A percentile compares a stretch with the other conserved stretches of the same genome.
Evolutionary conservation across 1,140 invertebrate species (phyloP).

Genomic region (Caenorhabditis latens): DNA sequence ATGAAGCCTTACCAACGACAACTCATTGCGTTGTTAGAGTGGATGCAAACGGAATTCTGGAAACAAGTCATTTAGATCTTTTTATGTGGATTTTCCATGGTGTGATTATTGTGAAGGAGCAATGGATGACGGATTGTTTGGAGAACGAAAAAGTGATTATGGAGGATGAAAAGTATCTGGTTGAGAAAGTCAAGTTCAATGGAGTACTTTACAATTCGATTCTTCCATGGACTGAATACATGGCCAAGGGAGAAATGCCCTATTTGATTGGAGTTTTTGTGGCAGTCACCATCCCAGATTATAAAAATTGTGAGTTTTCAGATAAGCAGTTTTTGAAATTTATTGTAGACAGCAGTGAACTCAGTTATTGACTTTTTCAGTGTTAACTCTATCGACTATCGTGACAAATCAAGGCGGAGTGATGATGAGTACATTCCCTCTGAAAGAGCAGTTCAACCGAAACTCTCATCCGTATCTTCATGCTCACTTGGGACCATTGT

Average conservation of each 20-base stretch:
- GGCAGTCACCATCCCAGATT: neutral
- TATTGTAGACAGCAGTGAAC: neutral
- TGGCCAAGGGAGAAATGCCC: neutral
- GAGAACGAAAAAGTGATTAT: neutral
- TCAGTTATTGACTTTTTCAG: neutral
- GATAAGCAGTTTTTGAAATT: neutral
- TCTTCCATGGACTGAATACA: neutral
- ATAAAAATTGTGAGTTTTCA: conserved; percentile 4
- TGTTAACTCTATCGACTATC: neutral
- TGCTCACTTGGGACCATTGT: neutral
- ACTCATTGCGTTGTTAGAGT: neutral
- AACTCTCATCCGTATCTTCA: neutral
- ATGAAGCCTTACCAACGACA: neutral
- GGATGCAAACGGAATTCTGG: neutral
- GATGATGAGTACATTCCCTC: neutral
- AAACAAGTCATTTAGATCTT: neutral
- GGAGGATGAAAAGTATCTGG: neutral
- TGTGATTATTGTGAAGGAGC: neutral
- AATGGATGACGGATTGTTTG: conserved; percentile 13
- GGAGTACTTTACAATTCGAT: neutral
- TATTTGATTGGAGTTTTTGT: conserved; percentile 5
- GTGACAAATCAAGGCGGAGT: neutral
- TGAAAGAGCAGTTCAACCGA: neutral
- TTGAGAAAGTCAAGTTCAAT: conserved; percentile 1
- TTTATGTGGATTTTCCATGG: conserved; percentile 5